Evolutionary conservation across 1,140 invertebrate species (phyloP), one percentile per base, ranked within the genome.

Genomic region (Drosophila varians): DNA sequence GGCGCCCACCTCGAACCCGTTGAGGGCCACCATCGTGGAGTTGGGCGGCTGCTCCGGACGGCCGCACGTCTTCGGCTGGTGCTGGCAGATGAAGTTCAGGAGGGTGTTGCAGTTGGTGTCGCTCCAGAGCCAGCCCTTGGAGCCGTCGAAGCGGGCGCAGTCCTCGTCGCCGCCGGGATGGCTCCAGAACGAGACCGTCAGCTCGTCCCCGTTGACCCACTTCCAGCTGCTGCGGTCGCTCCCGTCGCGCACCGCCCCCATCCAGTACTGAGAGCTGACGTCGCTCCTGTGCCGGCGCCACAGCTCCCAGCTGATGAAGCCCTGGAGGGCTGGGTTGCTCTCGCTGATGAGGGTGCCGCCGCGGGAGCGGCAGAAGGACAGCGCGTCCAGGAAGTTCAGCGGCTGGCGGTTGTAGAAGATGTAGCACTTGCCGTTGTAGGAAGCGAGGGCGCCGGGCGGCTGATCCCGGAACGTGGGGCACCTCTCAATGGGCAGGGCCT

Each of bases 361-460:
- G 21, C 97, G 92, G 1, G 93, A 93, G 40, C 95, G 93, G 84
- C 97, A 98, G 88, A 97, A 97, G 0, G 94, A 92, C 7, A 97
- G 91, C 0, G 97, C 95, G 38, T 97, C 96, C 19, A 94, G 92
- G 91, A 98, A 97, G 64, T 94, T 94, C 65, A 96, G 90, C 0
- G 96, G 96, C 80, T 98, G 96, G 23, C 96, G 93, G 82, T 97
- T 97, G 92, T 98, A 98, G 92, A 98, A 99, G 62, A 98, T 97
- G 90, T 99, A 99, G 91, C 97, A 99, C 92, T 98, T 98, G 46
- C 97, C 97, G 87, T 98, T 98, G 91, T 98, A 99, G 0, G 97
- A 98, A 1, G 97, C 96, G 0, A 96, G 96, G 25, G 96, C 96
- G 9, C 97, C 97, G 0, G 96, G 96, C 0, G 97, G 97, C 89